A percentile compares a stretch with the other conserved stretches of the same genome.
phyloP scores from a whole-genome alignment of 2,113 vertebrate genomes.

The Scophthalmus maximus region DNA sequence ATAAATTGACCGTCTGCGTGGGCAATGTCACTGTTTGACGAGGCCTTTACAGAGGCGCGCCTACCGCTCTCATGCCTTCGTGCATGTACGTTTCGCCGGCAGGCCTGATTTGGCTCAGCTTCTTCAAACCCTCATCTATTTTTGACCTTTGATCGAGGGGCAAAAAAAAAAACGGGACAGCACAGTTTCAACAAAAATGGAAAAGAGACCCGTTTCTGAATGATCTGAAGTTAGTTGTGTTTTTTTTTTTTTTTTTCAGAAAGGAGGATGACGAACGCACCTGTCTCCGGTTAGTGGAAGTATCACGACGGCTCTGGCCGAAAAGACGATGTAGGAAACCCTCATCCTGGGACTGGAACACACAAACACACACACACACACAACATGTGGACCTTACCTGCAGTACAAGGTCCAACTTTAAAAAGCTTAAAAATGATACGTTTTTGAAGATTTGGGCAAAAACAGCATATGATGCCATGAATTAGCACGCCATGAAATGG shows the following conservation, averaged over 20 bases:
- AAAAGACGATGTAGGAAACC: constrained; percentile 95
- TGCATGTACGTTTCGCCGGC: constrained; percentile 96
- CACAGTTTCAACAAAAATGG: constrained; percentile 1
- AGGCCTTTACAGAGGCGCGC: background rate
- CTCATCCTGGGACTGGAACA: constrained; percentile 92
- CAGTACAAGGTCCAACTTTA: background rate
- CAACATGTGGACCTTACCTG: background rate
- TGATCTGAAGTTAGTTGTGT: no score
- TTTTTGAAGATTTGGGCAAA: no score
- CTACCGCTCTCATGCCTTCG: constrained; percentile 88
- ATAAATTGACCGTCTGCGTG: no score
- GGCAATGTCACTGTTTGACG: no score
- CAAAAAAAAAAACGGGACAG: constrained; percentile 20
- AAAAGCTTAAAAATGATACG: no score
- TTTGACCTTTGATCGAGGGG: constrained; percentile 76
- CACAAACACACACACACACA: constrained; percentile 34
- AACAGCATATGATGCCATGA: background rate
- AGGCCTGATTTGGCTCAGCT: constrained; percentile 85
- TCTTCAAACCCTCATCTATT: constrained; percentile 88
- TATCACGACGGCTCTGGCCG: constrained; percentile 86
- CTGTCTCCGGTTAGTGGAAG: constrained; percentile 94
- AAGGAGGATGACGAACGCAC: constrained; percentile 69
- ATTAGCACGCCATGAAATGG: no score
- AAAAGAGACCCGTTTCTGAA: constrained; percentile 3
- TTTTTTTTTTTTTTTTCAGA: background rate